phyloP scores from a whole-genome alignment of 1,140 invertebrate genomes.

The Drosophila pseudoananassae region DNA sequence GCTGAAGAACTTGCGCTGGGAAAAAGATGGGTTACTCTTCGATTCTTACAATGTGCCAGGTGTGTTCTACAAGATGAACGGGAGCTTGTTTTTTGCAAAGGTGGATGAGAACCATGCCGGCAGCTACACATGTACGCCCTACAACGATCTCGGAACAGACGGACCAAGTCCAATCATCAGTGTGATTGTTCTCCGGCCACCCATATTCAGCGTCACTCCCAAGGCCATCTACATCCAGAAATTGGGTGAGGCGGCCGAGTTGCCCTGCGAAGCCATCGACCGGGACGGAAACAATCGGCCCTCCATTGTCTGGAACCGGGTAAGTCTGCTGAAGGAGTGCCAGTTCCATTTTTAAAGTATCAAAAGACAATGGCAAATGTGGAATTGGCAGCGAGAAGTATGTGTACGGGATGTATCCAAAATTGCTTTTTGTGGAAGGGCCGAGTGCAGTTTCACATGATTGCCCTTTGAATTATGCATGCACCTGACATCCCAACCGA shows the following conservation, averaged over 20 bases:
- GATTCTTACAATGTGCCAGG: constrained; percentile 95
- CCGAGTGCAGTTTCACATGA: constrained; percentile 57
- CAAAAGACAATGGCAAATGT: neutral
- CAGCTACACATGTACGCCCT: constrained; percentile 95
- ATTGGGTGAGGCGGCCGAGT: constrained; percentile 91
- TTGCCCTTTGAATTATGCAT: constrained; percentile 75
- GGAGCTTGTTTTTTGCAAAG: constrained; percentile 93
- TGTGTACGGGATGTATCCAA: neutral
- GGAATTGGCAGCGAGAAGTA: neutral
- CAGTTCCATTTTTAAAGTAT: constrained; percentile 22
- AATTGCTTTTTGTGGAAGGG: constrained; percentile 1
- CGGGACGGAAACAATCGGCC: constrained; percentile 90
- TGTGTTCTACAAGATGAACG: constrained; percentile 93
- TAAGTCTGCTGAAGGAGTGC: constrained; percentile 83
- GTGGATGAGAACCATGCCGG: constrained; percentile 91
- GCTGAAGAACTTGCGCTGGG: constrained; percentile 96
- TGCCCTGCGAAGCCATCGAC: constrained; percentile 93
- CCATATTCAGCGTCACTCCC: constrained; percentile 90
- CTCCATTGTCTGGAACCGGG: constrained; percentile 93
- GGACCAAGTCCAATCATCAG: constrained; percentile 93
- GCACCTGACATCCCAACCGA: constrained; percentile 1
- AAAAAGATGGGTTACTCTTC: constrained; percentile 96
- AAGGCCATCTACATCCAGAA: constrained; percentile 92
- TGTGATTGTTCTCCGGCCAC: constrained; percentile 94
- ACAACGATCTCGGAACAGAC: constrained; percentile 94